A percentile compares a stretch with the other conserved stretches of the same genome.
phyloP scores from a whole-genome alignment of 2,113 vertebrate species.

The Oncorhynchus keta region DNA sequence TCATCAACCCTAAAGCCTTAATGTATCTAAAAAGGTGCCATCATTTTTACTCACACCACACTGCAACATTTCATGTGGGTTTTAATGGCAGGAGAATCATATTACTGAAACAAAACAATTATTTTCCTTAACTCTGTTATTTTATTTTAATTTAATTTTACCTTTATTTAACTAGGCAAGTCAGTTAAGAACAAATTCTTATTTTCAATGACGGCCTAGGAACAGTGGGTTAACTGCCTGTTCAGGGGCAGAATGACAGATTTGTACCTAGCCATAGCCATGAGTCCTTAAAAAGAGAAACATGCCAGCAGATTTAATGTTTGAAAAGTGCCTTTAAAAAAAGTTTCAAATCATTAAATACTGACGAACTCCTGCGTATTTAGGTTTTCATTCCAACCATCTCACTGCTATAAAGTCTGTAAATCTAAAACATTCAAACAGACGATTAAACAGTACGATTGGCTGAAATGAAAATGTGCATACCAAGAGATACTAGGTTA shows the following conservation, averaged over 20 bases:
- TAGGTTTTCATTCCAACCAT: slow-evolving; percentile 43
- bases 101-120: background rate
- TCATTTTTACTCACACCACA: slow-evolving; percentile 4
- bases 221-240: too few species aligned
- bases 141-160: too few species aligned
- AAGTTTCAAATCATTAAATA: background rate
- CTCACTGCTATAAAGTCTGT: background rate
- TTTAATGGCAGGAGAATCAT: background rate
- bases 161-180: too few species aligned
- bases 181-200: too few species aligned
- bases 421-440: background rate
- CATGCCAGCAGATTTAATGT: slow-evolving; percentile 12
- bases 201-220: too few species aligned
- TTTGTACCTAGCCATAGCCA: too few species aligned
- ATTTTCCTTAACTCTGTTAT: background rate
- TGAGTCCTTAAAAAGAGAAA: background rate
- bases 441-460: background rate
- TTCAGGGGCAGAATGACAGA: too few species aligned
- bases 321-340: slow-evolving; percentile 58
- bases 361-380: background rate
- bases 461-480: background rate
- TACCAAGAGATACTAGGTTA: background rate
- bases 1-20: slow-evolving; percentile 56
- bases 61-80: background rate
- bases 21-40: slow-evolving; percentile 35